Base-by-base conservation (phyloP, 2,113 vertebrate genomes). In the Ariopsis seemanni region DNA sequence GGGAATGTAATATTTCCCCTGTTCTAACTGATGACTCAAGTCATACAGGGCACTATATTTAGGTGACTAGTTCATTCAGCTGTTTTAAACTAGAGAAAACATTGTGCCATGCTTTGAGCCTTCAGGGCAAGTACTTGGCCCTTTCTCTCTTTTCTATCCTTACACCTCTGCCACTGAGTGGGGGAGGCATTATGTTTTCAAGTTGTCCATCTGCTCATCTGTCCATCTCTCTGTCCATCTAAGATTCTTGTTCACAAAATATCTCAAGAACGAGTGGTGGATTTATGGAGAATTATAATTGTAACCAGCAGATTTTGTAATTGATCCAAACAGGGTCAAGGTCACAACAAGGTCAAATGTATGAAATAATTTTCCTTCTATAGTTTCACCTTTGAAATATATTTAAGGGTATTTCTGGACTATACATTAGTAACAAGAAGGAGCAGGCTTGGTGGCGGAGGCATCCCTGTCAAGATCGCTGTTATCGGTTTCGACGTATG, bases 31-130 rank as follows among this genome's bases (percentile, higher is more conserved):
- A 62, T 17, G 50, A 80, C 2, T 58, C 34, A 82, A 25, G 67
- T 62, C 53, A 62, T 52, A 62, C 82, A 57, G 34, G 85, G 30
- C 34, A 67, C 34, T 63, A 80, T 86, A 79, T 67, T 57, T 86
- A 80, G 27, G 48, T 86, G 75, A 69, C 53, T 7, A 80, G 75
- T 86, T 86, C 74, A 79, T 22, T 79, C 60, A 55, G 57, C 30
- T 52, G 42, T 62, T 20, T 53, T 84, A 84, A 83, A 83, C 22
- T 30, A 63, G 57, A 11, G 25, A 65, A 83, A 55, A 25, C 14
- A 55, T 69, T 84, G 50, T 71, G 52, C 82, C 22, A 17, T 30
- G 65, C 27, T 22, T 8, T 11, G 50, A n/a, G 25, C 50, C 27
- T 34, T 83, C 15, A 30, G 15, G 15, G 17, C 48, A 27, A 52